Evolutionary conservation across 2,113 vertebrate genomes (phyloP), one percentile per base, ranked within the genome.

Genomic region (Paratilapia polleni): DNA sequence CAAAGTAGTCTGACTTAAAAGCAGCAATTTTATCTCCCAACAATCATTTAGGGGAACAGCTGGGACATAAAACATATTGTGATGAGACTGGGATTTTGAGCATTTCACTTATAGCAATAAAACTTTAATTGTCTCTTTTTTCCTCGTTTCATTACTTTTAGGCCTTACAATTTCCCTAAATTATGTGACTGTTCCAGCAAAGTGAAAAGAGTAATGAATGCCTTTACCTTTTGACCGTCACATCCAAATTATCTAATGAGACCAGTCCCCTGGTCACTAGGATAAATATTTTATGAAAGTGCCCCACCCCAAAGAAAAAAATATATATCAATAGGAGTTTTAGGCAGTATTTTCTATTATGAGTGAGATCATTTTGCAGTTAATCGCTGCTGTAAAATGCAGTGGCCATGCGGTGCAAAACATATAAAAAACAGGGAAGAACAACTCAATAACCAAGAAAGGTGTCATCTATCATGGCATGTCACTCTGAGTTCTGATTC

Each of bases 11-110:
- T 34, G 28, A 43, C 43, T 68, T 81, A 52, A 77, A 84, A 66
- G 57, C 49, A 14, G 36, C 31, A 70, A 58, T 81, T 85, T 88
- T 60, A 76, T 82, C 64, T 81, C 28, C 6, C 22, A 70, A n/a
- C 66, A 13, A 76, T 84, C 81, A 84, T 84, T 84, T 79, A 57
- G 47, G 34, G 68, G 62, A 22, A 78, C n/a, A 84, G 66, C 60
- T 60, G 49, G 28, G 54, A 75, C 47, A 63, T 79, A 61, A 81
- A 83, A 78, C 24, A 77, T 62, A 77, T n/a, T 56, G 47, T 76
- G 73, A 83, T 66, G 79, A 64, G 20, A 70, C 15, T 17, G 38
- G 79, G 68, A 85, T 26, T 78, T 66, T 54, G 9, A 75, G 74
- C 41, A 80, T 54, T 57, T 26, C 15, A 24, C 43, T 70, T 70